Evolutionary conservation across 2,888 invertebrate species (phyloP).

Genomic region (Rhodophaea formosa): DNA sequence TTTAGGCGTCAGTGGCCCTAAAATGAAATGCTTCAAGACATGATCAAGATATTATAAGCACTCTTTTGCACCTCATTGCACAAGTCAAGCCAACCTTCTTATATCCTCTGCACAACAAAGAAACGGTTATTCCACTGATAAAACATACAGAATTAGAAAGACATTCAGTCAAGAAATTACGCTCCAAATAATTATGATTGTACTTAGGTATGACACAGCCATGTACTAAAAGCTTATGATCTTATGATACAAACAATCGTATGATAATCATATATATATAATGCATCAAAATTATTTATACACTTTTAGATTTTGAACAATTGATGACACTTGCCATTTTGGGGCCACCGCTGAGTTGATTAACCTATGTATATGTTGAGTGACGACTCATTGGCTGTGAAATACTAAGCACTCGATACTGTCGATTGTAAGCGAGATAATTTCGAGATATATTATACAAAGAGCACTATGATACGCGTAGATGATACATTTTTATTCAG

Average conservation of each 20-base stretch:
- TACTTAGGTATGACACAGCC: conserved; percentile 76
- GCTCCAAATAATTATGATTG: conserved; percentile 61
- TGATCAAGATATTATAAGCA: conserved; percentile 38
- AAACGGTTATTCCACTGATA: conserved; percentile 41
- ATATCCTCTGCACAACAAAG: conserved; percentile 35
- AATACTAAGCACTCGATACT: conserved; percentile 74
- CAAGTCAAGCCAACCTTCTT: conserved; percentile 27
- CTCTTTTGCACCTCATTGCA: conserved; percentile 44
- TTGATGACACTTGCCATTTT: conserved; percentile 33
- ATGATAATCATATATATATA: conserved; percentile 23
- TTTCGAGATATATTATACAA: conserved; percentile 76
- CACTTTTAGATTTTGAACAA: background rate
- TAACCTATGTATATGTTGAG: conserved; percentile 26
- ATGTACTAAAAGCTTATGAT: conserved; percentile 34
- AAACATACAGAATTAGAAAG: conserved; percentile 56
- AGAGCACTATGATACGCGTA: conserved; percentile 70
- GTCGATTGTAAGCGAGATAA: conserved; percentile 72
- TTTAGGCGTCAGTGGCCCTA: conserved; percentile 58
- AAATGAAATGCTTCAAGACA: conserved; percentile 39
- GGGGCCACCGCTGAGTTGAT: conserved; percentile 47
- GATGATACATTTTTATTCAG: conserved; percentile 60
- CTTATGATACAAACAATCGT: conserved; percentile 22
- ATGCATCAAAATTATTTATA: conserved; percentile 11
- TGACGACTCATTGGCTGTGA: conserved; percentile 73
- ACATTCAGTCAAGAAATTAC: conserved; percentile 63